Conservation (phyloP, 2,888 invertebrate species). For the Eilema griseolum region DNA sequence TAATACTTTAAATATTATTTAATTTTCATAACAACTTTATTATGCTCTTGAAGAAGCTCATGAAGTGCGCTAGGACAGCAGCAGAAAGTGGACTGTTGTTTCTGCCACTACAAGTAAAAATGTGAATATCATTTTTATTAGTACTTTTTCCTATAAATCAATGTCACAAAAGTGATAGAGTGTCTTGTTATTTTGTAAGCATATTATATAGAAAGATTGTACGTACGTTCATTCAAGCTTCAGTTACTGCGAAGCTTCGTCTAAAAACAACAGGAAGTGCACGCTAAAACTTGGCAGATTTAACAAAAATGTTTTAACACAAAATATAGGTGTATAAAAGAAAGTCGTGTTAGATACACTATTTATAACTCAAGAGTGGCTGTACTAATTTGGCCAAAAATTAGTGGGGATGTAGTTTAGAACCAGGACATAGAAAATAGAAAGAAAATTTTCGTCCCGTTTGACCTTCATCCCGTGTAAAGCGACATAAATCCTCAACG, state of each 20-base stretch:
- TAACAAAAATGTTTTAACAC: constrained; percentile 11
- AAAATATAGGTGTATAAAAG: too few relatives aligned
- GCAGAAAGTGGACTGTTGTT: background rate
- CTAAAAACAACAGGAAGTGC: constrained; percentile 10
- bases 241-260: constrained; percentile 5
- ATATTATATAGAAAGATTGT: background rate
- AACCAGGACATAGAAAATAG: too few relatives aligned
- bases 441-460: too few relatives aligned
- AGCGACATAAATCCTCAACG: too few relatives aligned
- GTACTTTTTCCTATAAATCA: background rate
- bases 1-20: too few relatives aligned
- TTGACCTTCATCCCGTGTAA: too few relatives aligned
- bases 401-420: too few relatives aligned
- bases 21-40: background rate
- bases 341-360: too few relatives aligned
- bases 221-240: constrained; percentile 7
- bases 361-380: too few relatives aligned
- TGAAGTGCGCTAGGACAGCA: background rate
- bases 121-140: background rate
- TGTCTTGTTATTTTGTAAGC: background rate
- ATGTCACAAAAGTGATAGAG: background rate
- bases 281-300: background rate
- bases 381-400: too few relatives aligned
- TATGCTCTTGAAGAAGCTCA: background rate
- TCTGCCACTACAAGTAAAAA: background rate